Evolutionary conservation across 37 sponge, comb jelly and placozoan species (phyloP).

Genomic region (Ianthella basta): DNA sequence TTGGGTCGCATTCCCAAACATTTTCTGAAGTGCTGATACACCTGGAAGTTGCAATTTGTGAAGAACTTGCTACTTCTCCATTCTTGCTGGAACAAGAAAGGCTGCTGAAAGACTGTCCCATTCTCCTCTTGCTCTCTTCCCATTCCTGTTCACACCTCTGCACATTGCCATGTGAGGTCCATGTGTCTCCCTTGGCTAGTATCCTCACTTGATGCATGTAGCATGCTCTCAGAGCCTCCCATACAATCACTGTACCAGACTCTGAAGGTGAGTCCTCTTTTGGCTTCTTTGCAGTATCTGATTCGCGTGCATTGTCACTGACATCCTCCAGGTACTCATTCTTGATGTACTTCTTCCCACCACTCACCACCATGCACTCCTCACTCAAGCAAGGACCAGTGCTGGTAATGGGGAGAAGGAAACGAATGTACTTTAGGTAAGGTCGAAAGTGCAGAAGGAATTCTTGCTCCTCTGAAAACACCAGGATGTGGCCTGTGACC

Average conservation of each 20-base stretch:
- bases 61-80: no score
- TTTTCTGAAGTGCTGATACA: not conserved
- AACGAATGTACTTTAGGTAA: constrained; percentile 59
- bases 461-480: constrained; percentile 18
- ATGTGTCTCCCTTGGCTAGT: constrained; percentile 8
- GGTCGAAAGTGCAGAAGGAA: constrained; percentile 46
- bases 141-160: not conserved
- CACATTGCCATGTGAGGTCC: constrained; percentile 8
- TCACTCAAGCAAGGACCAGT: constrained; percentile 11
- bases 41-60: no score
- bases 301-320: not conserved
- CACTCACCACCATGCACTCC: constrained; percentile 32
- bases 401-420: constrained; percentile 40
- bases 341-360: constrained; percentile 29
- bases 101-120: no score
- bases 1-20: not conserved
- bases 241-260: constrained; percentile 60
- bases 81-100: no score
- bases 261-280: not conserved
- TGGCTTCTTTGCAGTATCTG: not conserved
- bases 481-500: constrained; percentile 36
- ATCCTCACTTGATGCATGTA: constrained; percentile 55
- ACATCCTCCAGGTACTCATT: constrained; percentile 17
- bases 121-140: not conserved
- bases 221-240: constrained; percentile 66